These are phyloP conservation scores for Monopterus albus DNA, from an alignment of 2,113 vertebrate species.

Conservation along the genomic window DNA sequence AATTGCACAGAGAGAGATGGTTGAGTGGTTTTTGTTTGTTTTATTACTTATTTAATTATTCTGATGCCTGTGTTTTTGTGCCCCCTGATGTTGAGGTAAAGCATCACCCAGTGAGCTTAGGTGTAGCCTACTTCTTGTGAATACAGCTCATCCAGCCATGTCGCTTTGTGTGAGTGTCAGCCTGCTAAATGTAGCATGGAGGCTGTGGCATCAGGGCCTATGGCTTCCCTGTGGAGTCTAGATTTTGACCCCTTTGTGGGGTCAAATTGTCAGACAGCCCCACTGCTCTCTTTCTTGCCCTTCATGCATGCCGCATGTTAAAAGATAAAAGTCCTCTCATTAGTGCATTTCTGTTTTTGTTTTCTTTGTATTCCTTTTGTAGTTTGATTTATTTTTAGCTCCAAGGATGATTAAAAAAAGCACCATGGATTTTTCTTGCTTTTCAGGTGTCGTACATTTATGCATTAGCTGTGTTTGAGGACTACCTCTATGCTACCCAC, in stretches of 20 bases:
- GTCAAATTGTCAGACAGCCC: conserved; percentile 44
- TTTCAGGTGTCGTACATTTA: conserved; percentile 90
- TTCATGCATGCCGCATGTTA: conserved; percentile 7
- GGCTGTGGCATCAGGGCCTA: conserved; percentile 47
- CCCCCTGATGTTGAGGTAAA: conserved; percentile 54
- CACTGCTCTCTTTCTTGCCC: neutral
- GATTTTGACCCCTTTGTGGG: conserved; percentile 44
- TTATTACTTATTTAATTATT: conserved; percentile 48
- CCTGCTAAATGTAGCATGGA: conserved; percentile 73
- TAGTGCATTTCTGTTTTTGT: conserved; percentile 11
- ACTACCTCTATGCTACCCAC: conserved; percentile 90
- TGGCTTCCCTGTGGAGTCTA: conserved; percentile 45
- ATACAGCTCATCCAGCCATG: conserved; percentile 68
- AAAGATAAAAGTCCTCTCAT: conserved; percentile 16
- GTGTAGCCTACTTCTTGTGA: conserved; percentile 64
- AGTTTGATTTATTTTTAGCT: conserved; percentile 14
- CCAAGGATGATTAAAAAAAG: neutral
- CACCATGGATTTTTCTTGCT: conserved; percentile 27
- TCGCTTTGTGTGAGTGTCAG: conserved; percentile 61
- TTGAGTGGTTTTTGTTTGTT: conserved; percentile 50
- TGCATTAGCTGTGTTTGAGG: conserved; percentile 93
- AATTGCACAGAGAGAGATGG: conserved; percentile 31
- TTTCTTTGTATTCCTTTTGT: neutral
- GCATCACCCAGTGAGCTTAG: conserved; percentile 45
- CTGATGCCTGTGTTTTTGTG: conserved; percentile 43